Evolutionary conservation across 2,113 vertebrate species (phyloP).

Genomic region (Oncorhynchus nerka): DNA sequence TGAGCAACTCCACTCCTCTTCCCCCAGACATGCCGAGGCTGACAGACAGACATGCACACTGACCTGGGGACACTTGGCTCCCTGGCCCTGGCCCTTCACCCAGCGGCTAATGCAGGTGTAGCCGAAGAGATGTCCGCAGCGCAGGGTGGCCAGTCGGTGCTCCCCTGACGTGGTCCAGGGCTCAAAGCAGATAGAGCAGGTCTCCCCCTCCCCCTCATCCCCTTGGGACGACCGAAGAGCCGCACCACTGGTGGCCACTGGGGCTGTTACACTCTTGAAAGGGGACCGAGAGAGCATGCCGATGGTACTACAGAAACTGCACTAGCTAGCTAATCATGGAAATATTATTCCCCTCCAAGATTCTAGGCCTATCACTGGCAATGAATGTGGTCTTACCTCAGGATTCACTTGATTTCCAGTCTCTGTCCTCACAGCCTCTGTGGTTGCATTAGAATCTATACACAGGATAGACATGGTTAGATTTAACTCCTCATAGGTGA

Average conservation of each 20-base stretch:
- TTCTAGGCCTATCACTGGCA: background rate
- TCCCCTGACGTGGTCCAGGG: slow-evolving; percentile 89
- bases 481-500: background rate
- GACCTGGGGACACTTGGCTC: slow-evolving; percentile 95
- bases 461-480: slow-evolving; percentile 2
- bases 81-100: slow-evolving; percentile 83
- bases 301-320: background rate
- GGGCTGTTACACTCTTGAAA: slow-evolving; percentile 26
- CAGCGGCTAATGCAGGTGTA: slow-evolving; percentile 88
- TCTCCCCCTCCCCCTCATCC: slow-evolving; percentile 80
- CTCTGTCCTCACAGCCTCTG: slow-evolving; percentile 14
- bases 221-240: background rate
- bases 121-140: slow-evolving; percentile 94
- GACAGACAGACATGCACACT: slow-evolving; percentile 83
- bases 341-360: background rate
- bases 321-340: background rate
- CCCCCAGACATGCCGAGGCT: background rate
- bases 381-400: slow-evolving; percentile 31
- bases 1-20: too few relatives aligned
- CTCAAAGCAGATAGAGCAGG: slow-evolving; percentile 92
- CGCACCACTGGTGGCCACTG: background rate
- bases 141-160: slow-evolving; percentile 86
- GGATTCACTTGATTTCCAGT: slow-evolving; percentile 3
- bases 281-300: background rate
- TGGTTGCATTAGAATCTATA: slow-evolving; percentile 46